A percentile compares a stretch with the other conserved stretches of the same genome.
These are phyloP conservation scores for Peromyscus attwateri DNA, from an alignment of 2,797 vertebrate species.

Conservation along the genomic window DNA sequence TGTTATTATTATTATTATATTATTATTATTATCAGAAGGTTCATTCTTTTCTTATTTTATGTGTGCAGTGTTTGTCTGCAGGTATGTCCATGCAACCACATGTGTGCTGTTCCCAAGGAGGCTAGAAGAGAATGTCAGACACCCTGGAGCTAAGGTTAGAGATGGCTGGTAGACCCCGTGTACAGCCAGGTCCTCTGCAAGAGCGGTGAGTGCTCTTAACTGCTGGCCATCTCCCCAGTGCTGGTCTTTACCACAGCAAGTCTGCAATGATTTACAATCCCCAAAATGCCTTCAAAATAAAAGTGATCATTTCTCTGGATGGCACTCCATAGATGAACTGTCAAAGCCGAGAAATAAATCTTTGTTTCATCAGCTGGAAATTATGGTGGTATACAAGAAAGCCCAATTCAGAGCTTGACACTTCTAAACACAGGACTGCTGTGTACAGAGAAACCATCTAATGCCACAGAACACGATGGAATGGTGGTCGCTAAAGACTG, in stretches of 20 bases:
- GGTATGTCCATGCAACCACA: neutral
- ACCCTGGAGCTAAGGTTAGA: neutral
- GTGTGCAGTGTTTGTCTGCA: neutral
- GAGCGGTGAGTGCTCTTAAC: too few relatives aligned
- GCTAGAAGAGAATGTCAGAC: neutral
- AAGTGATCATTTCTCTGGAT: neutral
- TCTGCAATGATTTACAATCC: slow-evolving; percentile 29
- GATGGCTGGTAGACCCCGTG: neutral
- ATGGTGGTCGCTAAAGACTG: neutral
- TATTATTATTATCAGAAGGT: neutral
- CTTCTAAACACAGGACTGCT: neutral
- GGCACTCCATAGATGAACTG: neutral
- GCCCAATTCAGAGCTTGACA: neutral
- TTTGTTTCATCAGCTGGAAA: slow-evolving; percentile 54
- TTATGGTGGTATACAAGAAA: neutral
- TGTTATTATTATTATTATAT: too few relatives aligned
- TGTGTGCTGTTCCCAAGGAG: neutral
- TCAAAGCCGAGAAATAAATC: slow-evolving; percentile 50
- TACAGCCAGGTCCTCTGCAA: neutral
- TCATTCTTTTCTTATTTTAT: neutral
- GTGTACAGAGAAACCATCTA: neutral
- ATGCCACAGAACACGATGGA: neutral
- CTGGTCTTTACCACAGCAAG: neutral
- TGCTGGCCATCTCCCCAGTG: neutral
- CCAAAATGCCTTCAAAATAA: slow-evolving; percentile 52